Conservation (phyloP, 2,113 vertebrate genomes). For the Smithornis capensis region DNA sequence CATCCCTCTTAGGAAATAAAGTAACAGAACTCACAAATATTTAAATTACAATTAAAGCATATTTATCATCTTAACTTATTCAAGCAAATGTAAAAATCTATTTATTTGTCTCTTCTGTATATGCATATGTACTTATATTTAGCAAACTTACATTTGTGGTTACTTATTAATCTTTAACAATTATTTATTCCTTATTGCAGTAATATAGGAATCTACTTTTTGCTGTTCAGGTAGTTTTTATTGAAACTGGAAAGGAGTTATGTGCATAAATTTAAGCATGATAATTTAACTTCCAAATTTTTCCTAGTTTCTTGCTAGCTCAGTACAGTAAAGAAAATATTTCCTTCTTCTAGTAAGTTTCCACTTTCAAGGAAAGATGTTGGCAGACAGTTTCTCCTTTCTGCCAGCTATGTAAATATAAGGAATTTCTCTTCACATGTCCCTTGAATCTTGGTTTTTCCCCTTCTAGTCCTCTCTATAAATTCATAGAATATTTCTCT, state of each 20-base stretch:
- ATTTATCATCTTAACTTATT: background rate
- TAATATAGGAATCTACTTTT: background rate
- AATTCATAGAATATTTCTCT: background rate
- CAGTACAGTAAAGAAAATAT: background rate
- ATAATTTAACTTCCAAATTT: background rate
- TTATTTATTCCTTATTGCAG: background rate
- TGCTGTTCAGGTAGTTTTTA: background rate
- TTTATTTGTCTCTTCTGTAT: background rate
- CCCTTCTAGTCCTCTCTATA: background rate
- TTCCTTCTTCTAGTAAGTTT: background rate
- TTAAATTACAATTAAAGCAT: slow-evolving; percentile 3
- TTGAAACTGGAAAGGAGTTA: background rate
- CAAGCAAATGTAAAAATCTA: background rate
- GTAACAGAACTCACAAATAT: background rate
- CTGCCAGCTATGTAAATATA: fast-evolving
- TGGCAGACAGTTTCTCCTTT: background rate
- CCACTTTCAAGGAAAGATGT: background rate
- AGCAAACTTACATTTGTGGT: background rate
- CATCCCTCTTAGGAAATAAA: slow-evolving; percentile 21
- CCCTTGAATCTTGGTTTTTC: background rate
- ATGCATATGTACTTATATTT: background rate
- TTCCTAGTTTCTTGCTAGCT: background rate
- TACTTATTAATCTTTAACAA: background rate
- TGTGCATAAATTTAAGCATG: background rate
- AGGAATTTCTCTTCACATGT: background rate